These are phyloP conservation scores for Forbesichthys agassizii DNA, from an alignment of 2,113 vertebrate species.

Conservation along the genomic window DNA sequence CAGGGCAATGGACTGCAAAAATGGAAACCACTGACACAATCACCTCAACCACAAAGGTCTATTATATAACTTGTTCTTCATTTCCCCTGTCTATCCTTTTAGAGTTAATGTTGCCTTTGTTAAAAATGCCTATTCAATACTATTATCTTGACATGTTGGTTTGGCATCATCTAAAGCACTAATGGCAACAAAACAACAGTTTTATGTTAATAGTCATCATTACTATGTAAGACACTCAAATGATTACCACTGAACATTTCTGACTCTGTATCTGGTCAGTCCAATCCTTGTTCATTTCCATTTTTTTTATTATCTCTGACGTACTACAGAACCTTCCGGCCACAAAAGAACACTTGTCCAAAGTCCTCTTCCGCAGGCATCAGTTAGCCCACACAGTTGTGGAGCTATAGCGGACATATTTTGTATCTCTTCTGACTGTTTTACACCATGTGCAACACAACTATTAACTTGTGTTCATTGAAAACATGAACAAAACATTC, in stretches of 20 bases:
- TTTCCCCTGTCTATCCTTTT: neutral
- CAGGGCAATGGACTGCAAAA: constrained; percentile 80
- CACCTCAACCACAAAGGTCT: constrained; percentile 88
- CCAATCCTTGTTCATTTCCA: constrained; percentile 8
- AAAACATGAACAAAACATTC: neutral
- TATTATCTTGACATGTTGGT: neutral
- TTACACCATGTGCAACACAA: too few species aligned
- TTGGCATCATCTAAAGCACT: neutral
- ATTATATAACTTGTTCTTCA: constrained; percentile 9
- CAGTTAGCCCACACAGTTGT: constrained; percentile 1
- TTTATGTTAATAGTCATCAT: neutral
- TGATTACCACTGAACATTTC: constrained; percentile 38
- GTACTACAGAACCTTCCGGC: constrained; percentile 21
- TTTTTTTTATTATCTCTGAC: constrained; percentile 25
- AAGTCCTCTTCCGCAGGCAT: neutral
- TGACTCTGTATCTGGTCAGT: neutral
- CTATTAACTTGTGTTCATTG: too few species aligned
- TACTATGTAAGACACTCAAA: constrained; percentile 11
- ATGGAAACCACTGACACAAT: constrained; percentile 82
- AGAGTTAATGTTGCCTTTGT: neutral
- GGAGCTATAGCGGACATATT: too few species aligned
- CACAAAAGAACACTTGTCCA: constrained; percentile 49
- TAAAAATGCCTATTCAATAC: neutral
- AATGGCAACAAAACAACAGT: neutral
- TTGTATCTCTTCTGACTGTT: neutral